Percentiles rank a stretch among this genome's conserved stretches.
These are phyloP conservation scores for Drosophila nigricruria DNA, from an alignment of 2,888 invertebrate genomes.

Conservation along the genomic window DNA sequence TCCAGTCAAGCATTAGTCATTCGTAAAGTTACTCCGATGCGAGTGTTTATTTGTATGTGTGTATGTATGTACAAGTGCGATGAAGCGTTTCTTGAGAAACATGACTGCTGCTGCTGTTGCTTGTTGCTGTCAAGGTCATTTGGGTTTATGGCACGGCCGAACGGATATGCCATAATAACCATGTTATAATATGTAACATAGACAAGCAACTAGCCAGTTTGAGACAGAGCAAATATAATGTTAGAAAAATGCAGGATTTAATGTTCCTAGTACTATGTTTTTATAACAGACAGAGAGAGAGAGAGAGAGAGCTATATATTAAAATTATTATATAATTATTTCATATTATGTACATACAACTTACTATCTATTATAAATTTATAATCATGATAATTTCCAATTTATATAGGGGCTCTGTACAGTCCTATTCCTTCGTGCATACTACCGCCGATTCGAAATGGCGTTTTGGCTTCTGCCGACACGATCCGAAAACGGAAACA, in stretches of 20 bases:
- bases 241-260: neutral
- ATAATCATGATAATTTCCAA: slow-evolving; percentile 14
- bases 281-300: neutral
- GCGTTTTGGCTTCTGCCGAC: slow-evolving; percentile 98
- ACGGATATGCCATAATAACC: slow-evolving; percentile 41
- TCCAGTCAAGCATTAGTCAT: slow-evolving; percentile 50
- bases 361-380: neutral
- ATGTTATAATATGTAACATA: slow-evolving; percentile 3
- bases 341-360: neutral
- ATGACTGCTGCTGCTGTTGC: slow-evolving; percentile 4
- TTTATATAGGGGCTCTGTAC: slow-evolving; percentile 90
- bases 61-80: slow-evolving; percentile 24
- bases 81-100: slow-evolving; percentile 41
- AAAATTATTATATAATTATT: neutral
- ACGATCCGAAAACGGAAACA: slow-evolving; percentile 95
- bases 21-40: slow-evolving; percentile 1
- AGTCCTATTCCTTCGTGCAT: slow-evolving; percentile 98
- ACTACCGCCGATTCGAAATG: slow-evolving; percentile 98
- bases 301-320: neutral
- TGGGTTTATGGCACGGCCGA: slow-evolving; percentile 29
- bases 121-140: slow-evolving; percentile 44
- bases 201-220: neutral
- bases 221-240: neutral
- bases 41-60: neutral
- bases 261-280: neutral